Base-by-base conservation (phyloP, 1,140 invertebrate species). In the Drosophila pseudoobscura region DNA sequence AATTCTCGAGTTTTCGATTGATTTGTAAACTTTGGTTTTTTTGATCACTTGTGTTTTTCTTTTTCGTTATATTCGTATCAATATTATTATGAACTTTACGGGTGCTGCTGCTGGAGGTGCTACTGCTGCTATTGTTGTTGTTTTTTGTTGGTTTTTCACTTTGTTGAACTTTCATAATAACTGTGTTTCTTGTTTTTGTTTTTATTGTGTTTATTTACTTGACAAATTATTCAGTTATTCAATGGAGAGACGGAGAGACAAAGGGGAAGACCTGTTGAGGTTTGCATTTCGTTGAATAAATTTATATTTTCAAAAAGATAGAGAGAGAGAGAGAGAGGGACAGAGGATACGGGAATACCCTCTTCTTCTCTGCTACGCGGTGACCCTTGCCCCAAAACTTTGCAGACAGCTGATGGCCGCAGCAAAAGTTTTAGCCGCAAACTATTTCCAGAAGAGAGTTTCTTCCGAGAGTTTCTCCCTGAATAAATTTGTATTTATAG, bases 121-220 rank as follows among this genome's bases (percentile, higher is more conserved):
- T 8, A 5, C n/a, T n/a, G 24, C 24, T 11, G 35, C 29, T 59
- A 26, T 68, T 62, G 51, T 55, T 61, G 20, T 63, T 74, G 31
- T 51, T 69, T 11, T 49, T 55, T 11, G 56, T 44, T 57, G n/a
- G 41, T 39, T 24, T 63, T 65, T 47, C 41, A 66, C 68, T 77
- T 72, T 76, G 68, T 80, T 80, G 82, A 69, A 82, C 78, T 85
- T 72, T 77, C 84, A 89, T 89, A 89, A 80, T 89, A 71, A 65
- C 65, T 50, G 55, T 57, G 50, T 47, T 50, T 35, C 15, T 24
- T 26, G 20, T 20, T 20, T 20, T 39, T 66, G 26, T 61, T 44
- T 44, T 52, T 46, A 54, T 39, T 66, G 26, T 61, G 44, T 44
- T 52, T 46, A 54, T 66, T 50, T 64, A 47, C n/a, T 41, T 39